These are phyloP conservation scores for Henricia sp. DNA, from an alignment of 53 echinoderm and acorn worm genomes.

Conservation along the genomic window DNA sequence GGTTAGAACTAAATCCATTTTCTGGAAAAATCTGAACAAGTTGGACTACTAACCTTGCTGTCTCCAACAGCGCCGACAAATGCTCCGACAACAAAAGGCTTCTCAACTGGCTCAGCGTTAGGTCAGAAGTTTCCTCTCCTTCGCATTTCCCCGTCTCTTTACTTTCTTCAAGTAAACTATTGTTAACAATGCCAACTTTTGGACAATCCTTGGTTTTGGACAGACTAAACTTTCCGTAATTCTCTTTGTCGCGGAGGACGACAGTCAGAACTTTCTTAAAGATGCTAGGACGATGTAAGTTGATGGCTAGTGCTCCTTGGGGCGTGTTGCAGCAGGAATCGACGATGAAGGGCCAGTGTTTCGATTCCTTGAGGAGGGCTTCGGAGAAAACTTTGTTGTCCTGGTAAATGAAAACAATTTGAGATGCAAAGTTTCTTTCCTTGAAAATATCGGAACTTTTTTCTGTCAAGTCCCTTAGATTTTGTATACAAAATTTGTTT, in stretches of 20 bases:
- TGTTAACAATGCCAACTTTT: slow-evolving; percentile 31
- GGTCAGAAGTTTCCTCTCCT: background rate
- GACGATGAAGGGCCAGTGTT: slow-evolving; percentile 53
- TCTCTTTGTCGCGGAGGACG: slow-evolving; percentile 26
- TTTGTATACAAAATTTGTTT: too few species aligned
- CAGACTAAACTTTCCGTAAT: slow-evolving; percentile 38
- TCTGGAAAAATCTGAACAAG: background rate
- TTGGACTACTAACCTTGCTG: slow-evolving; percentile 48
- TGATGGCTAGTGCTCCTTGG: slow-evolving; percentile 59
- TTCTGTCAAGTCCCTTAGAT: too few species aligned
- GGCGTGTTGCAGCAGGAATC: slow-evolving; percentile 28
- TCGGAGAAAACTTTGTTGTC: slow-evolving; percentile 5
- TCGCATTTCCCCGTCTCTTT: background rate
- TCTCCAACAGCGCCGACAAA: slow-evolving; percentile 51
- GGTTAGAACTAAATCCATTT: too few species aligned
- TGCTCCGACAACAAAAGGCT: slow-evolving; percentile 53
- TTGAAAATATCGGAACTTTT: too few species aligned
- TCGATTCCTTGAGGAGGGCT: slow-evolving; percentile 13
- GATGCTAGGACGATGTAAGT: slow-evolving; percentile 57
- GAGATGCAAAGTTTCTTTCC: background rate
- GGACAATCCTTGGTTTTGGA: background rate
- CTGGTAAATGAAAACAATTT: background rate
- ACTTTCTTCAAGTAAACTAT: background rate
- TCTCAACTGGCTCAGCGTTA: slow-evolving; percentile 51
- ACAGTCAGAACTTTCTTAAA: slow-evolving; percentile 57